Evolutionary conservation across 2,113 vertebrate species (phyloP).

Genomic region (Machaerirhynchus nigripectus): DNA sequence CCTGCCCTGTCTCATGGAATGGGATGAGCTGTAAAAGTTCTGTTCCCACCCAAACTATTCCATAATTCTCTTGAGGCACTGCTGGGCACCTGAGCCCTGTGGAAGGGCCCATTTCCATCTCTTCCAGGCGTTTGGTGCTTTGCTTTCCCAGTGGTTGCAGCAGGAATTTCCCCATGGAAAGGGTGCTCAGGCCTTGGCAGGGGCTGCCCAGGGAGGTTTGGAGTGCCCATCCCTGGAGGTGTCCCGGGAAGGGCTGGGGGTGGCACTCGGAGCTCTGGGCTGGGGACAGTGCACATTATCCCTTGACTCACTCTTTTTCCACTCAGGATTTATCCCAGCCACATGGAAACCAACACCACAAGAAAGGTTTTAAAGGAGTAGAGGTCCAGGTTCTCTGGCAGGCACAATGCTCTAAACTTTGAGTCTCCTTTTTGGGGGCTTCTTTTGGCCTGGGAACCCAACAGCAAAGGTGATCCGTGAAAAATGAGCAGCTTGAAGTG

Average conservation of each 20-base stretch:
- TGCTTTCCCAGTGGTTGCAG: background rate
- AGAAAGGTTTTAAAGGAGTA: background rate
- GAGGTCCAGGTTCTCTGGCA: background rate
- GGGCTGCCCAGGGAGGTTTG: background rate
- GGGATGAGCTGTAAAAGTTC: background rate
- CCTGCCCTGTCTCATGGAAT: background rate
- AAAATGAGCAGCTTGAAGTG: background rate
- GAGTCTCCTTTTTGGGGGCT: background rate
- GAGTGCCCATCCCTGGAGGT: background rate
- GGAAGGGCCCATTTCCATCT: background rate
- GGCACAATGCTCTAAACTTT: background rate
- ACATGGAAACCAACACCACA: background rate
- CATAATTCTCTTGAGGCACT: background rate
- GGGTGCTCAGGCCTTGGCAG: background rate
- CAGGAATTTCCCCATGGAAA: background rate
- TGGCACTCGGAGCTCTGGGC: background rate
- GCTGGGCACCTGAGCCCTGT: background rate
- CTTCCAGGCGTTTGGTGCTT: background rate
- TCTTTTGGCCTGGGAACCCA: background rate
- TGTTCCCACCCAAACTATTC: background rate
- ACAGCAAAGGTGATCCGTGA: fast-evolving
- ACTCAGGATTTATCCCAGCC: background rate
- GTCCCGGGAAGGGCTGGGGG: background rate
- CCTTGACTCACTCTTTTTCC: background rate
- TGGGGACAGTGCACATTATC: background rate